Evolutionary conservation across 1,140 invertebrate genomes (phyloP), one percentile per base, ranked within the genome.

Genomic region (Stegodyphus mimosarum): DNA sequence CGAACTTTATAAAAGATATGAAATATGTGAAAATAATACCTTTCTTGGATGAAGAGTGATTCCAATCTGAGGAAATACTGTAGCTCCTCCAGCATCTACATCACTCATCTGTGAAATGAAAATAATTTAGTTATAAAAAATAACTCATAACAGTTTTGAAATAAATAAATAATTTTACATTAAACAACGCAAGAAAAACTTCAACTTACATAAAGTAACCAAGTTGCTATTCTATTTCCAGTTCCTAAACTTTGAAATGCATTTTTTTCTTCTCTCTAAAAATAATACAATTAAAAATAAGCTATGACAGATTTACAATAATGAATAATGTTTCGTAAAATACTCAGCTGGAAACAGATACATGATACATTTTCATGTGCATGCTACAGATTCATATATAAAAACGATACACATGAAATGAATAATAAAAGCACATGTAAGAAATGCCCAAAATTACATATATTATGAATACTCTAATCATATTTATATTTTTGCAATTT

Each of bases 11-110:
- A 7, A 67, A n/a, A 67, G n/a, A 15, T 67, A 1, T 15, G 64
- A 33, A 33, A 33, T 33, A 33, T 33, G 33, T 33, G 33, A 33
- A 33, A 33, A 33, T 33, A 51, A 51, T 53, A 91, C 91, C 91
- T 97, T 98, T 89, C 93, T 94, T 0, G 98, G 98, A 92, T 94
- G 95, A 18, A 99, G 90, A 49, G 95, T 93, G 63, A 96, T 92
- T 52, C 94, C 95, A 69, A 98, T 92, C 80, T 94, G 93, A 3
- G 97, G 96, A 90, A 99, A 99, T 18, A 99, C 98, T 0, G 98
- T 99, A 10, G 96, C 96, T 53, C 98, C 97, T 7, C 98, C 98
- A 90, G 97, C 97, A 78, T 95, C 93, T 72, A 99, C 97, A 89
- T 98, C 96, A 88, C 94, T 96, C 96, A 99, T 97, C 96, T 99